Evolutionary conservation across 2,888 invertebrate genomes (phyloP).

Genomic region (Hirtodrosophila cameraria): DNA sequence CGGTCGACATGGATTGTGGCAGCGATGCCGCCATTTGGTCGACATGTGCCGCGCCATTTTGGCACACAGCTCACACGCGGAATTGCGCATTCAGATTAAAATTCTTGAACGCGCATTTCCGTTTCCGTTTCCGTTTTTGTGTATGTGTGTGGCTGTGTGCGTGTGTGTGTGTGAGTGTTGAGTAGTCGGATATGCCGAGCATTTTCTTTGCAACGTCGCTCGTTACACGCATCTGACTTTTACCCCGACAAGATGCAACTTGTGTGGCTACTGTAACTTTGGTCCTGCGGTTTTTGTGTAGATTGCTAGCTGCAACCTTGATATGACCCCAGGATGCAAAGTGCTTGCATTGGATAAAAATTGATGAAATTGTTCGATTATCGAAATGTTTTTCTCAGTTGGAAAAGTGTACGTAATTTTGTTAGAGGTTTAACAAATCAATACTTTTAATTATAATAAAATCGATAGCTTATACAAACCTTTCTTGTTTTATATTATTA

Average conservation of each 20-base stretch:
- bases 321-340: constrained; percentile 41
- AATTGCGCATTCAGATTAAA: constrained; percentile 79
- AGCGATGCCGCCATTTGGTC: constrained; percentile 53
- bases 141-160: background rate
- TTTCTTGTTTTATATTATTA: no score
- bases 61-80: constrained; percentile 77
- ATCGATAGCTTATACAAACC: no score
- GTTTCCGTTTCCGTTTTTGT: constrained; percentile 64
- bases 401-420: no score
- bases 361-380: no score
- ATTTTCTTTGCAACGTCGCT: constrained; percentile 47
- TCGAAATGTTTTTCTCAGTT: no score
- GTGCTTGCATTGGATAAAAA: background rate
- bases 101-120: constrained; percentile 79
- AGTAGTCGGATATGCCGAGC: constrained; percentile 59
- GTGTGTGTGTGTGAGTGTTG: constrained; percentile 10
- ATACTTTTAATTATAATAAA: no score
- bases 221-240: constrained; percentile 53
- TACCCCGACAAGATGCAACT: constrained; percentile 5
- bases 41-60: constrained; percentile 74
- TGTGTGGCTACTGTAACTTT: constrained; percentile 3
- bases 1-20: constrained; percentile 35
- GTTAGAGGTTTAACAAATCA: no score
- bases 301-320: constrained; percentile 66
- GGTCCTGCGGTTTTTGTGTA: background rate